These are phyloP conservation scores for Sarcophaga rosellei DNA, from an alignment of 2,888 invertebrate genomes.

Conservation along the genomic window DNA sequence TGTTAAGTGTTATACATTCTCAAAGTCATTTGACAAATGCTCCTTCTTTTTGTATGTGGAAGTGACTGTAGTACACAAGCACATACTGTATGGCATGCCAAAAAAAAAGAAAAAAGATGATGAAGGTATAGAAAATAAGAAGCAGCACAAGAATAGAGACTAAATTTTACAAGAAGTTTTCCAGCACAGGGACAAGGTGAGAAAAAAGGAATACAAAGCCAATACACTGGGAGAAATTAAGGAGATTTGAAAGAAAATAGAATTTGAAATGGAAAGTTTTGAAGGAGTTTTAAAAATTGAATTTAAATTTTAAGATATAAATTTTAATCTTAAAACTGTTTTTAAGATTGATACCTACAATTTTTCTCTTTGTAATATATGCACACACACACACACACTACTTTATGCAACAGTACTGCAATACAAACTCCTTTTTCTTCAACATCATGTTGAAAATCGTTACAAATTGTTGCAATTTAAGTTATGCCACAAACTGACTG, in stretches of 20 bases:
- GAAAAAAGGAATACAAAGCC: too few relatives aligned
- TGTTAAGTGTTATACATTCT: background rate
- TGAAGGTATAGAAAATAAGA: too few relatives aligned
- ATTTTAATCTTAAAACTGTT: too few relatives aligned
- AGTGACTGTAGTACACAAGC: background rate
- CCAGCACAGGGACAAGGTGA: background rate
- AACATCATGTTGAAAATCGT: constrained; percentile 41
- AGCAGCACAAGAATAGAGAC: too few relatives aligned
- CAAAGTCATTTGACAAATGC: background rate
- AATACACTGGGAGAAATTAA: too few relatives aligned
- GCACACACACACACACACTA: background rate
- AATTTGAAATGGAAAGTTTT: too few relatives aligned
- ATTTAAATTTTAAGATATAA: too few relatives aligned
- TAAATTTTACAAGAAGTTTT: too few relatives aligned
- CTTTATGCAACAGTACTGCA: background rate
- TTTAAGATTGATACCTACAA: background rate
- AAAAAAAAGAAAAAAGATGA: too few relatives aligned
- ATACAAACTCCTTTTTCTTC: constrained; percentile 1
- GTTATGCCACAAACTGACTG: constrained; percentile 59
- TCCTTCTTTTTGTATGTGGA: background rate
- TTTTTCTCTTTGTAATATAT: background rate
- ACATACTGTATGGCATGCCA: background rate
- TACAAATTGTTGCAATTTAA: constrained; percentile 58
- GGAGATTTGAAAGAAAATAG: too few relatives aligned
- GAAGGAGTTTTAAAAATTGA: too few relatives aligned